A percentile compares a stretch with the other conserved stretches of the same genome.
Evolutionary conservation across 2,797 vertebrate species (phyloP).

Genomic region (Aphelocoma californica): DNA sequence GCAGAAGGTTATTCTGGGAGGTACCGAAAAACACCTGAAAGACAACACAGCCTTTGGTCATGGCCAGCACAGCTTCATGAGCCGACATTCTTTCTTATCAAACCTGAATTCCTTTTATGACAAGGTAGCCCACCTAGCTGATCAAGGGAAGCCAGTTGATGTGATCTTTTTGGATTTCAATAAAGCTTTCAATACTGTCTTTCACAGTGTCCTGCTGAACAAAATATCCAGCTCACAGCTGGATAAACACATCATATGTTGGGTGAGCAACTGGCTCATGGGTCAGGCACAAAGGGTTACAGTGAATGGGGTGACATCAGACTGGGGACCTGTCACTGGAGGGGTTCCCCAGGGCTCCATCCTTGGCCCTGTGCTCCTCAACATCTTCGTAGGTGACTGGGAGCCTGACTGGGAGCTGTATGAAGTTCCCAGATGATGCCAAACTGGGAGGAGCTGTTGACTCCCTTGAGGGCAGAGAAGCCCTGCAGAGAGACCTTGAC

Average conservation of each 20-base stretch:
- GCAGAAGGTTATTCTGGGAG: neutral
- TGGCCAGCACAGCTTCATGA: neutral
- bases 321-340: neutral
- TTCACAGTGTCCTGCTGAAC: neutral
- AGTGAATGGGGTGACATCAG: neutral
- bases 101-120: neutral
- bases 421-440: fast-evolving
- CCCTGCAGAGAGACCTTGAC: neutral
- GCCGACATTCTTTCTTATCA: neutral
- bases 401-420: neutral
- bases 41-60: neutral
- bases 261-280: neutral
- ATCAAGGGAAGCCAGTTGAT: neutral
- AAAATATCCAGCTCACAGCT: neutral
- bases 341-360: neutral
- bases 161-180: neutral
- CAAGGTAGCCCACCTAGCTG: neutral
- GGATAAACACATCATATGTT: neutral
- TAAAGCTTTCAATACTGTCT: neutral
- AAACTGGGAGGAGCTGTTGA: neutral
- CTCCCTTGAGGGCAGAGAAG: fast-evolving
- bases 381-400: neutral
- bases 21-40: neutral
- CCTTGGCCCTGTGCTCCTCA: neutral
- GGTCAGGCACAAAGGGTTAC: neutral